Conservation (phyloP, 2,888 invertebrate genomes). For the Formica aserva region DNA sequence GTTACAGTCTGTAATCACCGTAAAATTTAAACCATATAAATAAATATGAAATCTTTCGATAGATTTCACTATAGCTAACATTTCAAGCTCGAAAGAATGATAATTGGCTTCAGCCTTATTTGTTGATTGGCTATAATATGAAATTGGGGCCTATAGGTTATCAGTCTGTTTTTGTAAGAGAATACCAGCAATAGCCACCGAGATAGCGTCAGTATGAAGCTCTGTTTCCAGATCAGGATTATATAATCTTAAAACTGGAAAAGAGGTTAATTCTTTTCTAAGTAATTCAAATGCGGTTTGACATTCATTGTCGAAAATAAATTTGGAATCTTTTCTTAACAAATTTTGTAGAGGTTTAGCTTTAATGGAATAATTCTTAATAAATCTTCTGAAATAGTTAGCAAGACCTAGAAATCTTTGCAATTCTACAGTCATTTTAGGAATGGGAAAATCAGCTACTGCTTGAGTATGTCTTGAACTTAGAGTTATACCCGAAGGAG, state of each 20-base stretch:
- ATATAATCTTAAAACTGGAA: too few relatives aligned
- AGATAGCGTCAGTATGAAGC: not conserved
- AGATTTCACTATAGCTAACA: not conserved
- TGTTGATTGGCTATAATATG: too few relatives aligned
- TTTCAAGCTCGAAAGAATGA: not conserved
- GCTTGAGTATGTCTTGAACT: too few relatives aligned
- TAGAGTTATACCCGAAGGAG: too few relatives aligned
- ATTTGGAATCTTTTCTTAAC: not conserved
- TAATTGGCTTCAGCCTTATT: not conserved
- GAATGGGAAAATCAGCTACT: too few relatives aligned
- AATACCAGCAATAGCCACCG: not conserved
- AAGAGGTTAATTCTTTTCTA: too few relatives aligned
- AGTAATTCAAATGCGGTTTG: too few relatives aligned
- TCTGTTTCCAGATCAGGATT: not conserved
- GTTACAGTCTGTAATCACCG: not conserved
- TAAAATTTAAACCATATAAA: not conserved
- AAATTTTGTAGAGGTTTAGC: not conserved
- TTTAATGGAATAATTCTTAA: not conserved
- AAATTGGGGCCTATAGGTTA: too few relatives aligned
- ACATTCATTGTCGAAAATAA: not conserved
- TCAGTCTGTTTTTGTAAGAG: not conserved
- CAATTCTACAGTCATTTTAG: too few relatives aligned
- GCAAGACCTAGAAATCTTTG: not conserved
- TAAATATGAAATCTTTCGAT: not conserved
- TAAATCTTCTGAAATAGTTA: not conserved